phyloP scores from a whole-genome alignment of 2,113 vertebrate genomes.

The Anarhynchus alexandrinus region DNA sequence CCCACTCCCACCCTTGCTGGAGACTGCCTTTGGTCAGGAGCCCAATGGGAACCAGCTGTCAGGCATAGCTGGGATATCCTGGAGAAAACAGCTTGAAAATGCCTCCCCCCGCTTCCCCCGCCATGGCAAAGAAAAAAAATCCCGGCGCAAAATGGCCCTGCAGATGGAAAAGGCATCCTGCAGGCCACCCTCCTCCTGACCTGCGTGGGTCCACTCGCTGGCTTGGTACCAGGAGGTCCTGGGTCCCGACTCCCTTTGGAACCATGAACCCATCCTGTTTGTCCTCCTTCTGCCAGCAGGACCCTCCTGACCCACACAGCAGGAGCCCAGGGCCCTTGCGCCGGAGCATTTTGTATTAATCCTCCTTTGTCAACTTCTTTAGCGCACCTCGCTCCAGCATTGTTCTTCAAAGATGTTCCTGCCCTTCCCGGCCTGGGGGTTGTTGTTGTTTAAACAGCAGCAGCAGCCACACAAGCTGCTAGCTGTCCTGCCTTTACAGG shows the following conservation, averaged over 20 bases:
- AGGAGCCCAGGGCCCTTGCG: not conserved
- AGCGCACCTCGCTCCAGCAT: not conserved
- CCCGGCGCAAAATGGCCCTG: not conserved
- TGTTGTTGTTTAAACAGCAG: conserved; percentile 58
- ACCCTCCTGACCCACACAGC: not conserved
- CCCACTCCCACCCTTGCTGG: conserved; percentile 45
- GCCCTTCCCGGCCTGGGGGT: conserved; percentile 27
- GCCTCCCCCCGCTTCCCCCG: conserved; percentile 3
- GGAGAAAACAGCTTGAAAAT: conserved; percentile 57
- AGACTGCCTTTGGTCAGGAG: conserved; percentile 65
- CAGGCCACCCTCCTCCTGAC: conserved; percentile 26
- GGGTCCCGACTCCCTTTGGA: not conserved
- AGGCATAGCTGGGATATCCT: conserved; percentile 46
- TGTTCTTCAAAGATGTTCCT: conserved; percentile 52
- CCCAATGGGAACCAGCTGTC: conserved; percentile 72
- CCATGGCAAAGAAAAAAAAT: not conserved
- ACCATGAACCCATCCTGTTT: conserved; percentile 16
- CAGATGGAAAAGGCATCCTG: conserved; percentile 55
- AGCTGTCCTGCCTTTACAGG: conserved; percentile 63
- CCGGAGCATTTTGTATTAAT: not conserved
- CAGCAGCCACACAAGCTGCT: conserved; percentile 65
- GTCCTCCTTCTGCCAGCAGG: not conserved
- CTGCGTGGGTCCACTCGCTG: not conserved
- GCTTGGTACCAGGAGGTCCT: not conserved
- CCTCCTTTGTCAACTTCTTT: not conserved